Evolutionary conservation across 2,113 vertebrate genomes (phyloP), one percentile per base, ranked within the genome.

Genomic region (Onychostoma macrolepis): DNA sequence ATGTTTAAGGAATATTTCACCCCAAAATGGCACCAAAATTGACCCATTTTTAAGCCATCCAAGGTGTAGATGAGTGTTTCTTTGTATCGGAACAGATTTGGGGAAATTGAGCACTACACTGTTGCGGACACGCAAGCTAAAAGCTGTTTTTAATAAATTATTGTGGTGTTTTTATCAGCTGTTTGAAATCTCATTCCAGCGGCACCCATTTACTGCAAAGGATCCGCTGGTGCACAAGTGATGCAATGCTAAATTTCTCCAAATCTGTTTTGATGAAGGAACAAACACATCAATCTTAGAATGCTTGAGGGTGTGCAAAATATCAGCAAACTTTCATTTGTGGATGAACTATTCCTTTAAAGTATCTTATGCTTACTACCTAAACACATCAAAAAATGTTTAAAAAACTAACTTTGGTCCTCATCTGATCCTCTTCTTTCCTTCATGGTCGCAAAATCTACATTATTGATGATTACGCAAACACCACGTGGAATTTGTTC

Each of bases 401-500:
- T 28, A 36, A 33, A 69, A 17, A 38, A 89, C 43, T 76, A 85
- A 95, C 94, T 48, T 63, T 28, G 87, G 82, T 95, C 95, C 69
- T 53, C 0, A 4, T 88, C 36, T 58, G 91, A 93, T 80, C 95
- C 95, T 3, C 0, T 0, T 72, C 95, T 90, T 1, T 28, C 0
- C 0, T 0, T 1, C 69, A 94, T 4, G 0, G 0, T 0, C 1
- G 0, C 13, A 76, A 95, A 95, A 0, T 21, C 0, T 10, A 93
- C 87, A 61, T 94, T 95, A 89, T 91, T 95, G 88, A 95, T 85
- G 87, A 95, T 86, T 17, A 94, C 63, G 53, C 95, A 95, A 9
- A 17, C 0, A 63, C 95, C 94, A 19, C 65, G 87, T 58, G 95
- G 95, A 4, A 0, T 74, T 26, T 80, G 89, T 21, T 0, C 89